Percentiles rank a stretch among this genome's conserved stretches.
phyloP scores from a whole-genome alignment of 2,888 invertebrate species.

The Pristionchus mayeri region DNA sequence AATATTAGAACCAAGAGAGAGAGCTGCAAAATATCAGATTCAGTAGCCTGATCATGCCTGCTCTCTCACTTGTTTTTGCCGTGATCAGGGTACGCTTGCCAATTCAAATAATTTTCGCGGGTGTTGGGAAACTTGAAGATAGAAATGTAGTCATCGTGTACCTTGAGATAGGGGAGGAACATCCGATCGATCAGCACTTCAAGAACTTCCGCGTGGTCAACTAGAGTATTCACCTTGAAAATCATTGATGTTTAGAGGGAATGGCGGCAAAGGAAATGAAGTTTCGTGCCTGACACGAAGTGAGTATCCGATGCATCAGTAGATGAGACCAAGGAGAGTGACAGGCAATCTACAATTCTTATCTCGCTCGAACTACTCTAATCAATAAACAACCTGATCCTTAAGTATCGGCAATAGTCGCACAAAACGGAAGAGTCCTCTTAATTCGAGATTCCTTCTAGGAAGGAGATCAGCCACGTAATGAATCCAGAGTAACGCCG shows the following conservation, averaged over 20 bases:
- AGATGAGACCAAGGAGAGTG: slow-evolving; percentile 59
- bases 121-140: no score
- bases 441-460: slow-evolving; percentile 25
- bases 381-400: slow-evolving; percentile 44
- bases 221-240: slow-evolving; percentile 21
- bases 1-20: background rate
- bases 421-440: slow-evolving; percentile 53
- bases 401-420: slow-evolving; percentile 52
- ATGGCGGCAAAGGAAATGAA: no score
- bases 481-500: slow-evolving; percentile 58
- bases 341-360: slow-evolving; percentile 50
- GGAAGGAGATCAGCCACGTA: slow-evolving; percentile 49
- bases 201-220: slow-evolving; percentile 42
- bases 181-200: slow-evolving; percentile 44
- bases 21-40: background rate
- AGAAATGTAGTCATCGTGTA: no score
- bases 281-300: slow-evolving; percentile 42
- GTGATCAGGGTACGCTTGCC: no score
- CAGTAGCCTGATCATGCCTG: no score
- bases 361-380: background rate
- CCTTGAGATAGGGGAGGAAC: slow-evolving; percentile 40
- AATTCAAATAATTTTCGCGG: no score
- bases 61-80: background rate
- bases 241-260: no score
- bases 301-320: slow-evolving; percentile 53